These are phyloP conservation scores for Rhizomys pruinosus DNA, from an alignment of 2,113 vertebrate species.

Conservation along the genomic window DNA sequence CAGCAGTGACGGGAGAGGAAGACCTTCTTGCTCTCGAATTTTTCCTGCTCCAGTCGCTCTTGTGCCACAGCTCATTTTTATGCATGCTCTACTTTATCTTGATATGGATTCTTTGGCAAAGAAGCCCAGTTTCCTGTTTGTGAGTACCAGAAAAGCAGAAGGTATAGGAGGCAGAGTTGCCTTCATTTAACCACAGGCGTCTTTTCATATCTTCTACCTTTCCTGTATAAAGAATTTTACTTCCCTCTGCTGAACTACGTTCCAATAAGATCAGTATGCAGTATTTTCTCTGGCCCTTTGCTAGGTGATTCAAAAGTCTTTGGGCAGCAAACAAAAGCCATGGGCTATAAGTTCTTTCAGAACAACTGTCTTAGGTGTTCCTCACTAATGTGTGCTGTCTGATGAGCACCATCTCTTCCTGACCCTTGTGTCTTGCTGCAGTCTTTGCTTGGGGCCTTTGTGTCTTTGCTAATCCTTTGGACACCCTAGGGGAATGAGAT, in stretches of 20 bases:
- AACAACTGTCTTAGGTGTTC: background rate
- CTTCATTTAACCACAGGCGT: background rate
- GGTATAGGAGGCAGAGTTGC: background rate
- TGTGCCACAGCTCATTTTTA: background rate
- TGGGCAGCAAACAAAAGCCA: background rate
- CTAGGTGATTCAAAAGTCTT: background rate
- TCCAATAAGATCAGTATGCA: background rate
- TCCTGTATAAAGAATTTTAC: background rate
- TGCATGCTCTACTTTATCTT: background rate
- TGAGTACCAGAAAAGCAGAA: background rate
- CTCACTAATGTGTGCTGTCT: background rate
- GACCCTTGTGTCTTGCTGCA: background rate
- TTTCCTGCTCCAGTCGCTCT: background rate
- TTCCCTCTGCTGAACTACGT: background rate
- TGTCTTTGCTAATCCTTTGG: background rate
- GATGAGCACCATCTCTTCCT: background rate
- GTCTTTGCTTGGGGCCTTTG: background rate
- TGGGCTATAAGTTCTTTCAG: background rate
- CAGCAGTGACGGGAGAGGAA: background rate
- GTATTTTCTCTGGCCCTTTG: background rate
- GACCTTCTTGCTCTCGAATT: fast-evolving
- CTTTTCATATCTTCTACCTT: background rate
- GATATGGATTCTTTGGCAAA: background rate
- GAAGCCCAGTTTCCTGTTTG: background rate
- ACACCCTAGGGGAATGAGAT: background rate